Evolutionary conservation across 2,888 invertebrate genomes (phyloP), one percentile per base, ranked within the genome.

Genomic region (Pomacea canaliculata): DNA sequence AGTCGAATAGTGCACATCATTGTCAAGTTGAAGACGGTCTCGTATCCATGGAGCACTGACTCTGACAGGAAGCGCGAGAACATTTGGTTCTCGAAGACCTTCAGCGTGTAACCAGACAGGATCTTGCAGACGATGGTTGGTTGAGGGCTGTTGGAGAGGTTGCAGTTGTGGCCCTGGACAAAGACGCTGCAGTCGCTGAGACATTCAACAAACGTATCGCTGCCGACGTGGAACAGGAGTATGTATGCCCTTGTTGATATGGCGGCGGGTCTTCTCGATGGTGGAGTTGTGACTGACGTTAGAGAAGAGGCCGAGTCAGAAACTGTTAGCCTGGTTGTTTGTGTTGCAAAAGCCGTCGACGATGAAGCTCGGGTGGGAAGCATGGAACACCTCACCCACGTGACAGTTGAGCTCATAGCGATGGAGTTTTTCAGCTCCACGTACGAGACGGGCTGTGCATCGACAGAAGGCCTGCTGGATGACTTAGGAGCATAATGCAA

Each of bases 291-390:
- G 93, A 92, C 99, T 99, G 70, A 99, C 99, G 90, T 99, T 99
- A 81, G 98, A 98, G 82, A 99, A 92, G 87, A 98, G 96, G 0
- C 99, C 99, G 68, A 99, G 94, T 89, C 99, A 99, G 92, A 99
- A 99, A 72, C 99, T 12, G 76, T 97, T 97, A 77, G 96, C 95
- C 91, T 98, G 97, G 90, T 97, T 97, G 84, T 96, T 96, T 0
- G 99, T 99, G 92, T 99, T 98, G 77, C 99, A 99, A 90, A 98
- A 99, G 16, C 99, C 99, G 91, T 99, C 99, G 0, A 99, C 97
- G 76, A 97, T 96, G 1, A 99, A 96, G 48, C 88, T 89, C 19
- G 88, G 86, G 66, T 89, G 85, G 4, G 90, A 90, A 7, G 92
- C 91, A 83, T 91, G 89, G 84, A 91, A 91, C 91, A 97, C 96